Base-by-base conservation (phyloP, 2,113 vertebrate genomes). In the Phaethornis superciliosus region DNA sequence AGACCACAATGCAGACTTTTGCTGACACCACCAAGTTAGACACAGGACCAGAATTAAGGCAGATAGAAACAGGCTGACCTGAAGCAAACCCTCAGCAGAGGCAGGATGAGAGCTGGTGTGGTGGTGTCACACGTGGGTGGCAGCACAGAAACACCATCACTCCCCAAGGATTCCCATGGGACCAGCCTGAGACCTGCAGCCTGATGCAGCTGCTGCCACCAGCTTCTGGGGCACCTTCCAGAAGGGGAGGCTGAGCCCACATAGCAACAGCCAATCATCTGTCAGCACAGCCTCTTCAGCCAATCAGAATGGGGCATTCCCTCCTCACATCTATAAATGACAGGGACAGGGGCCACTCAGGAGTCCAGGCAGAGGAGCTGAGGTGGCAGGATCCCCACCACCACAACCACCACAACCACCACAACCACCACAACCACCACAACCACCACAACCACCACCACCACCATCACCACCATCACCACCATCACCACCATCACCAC, bases 41-140 rank as follows among this genome's bases (percentile, higher is more conserved):
- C 21, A 8, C 22, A 12, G 8, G 15, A 30, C 32, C 27, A n/a
- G 24, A 54, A 54, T 22, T 32, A 14, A 19, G 13, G 37, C 19
- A 64, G 30, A 64, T 7, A 7, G n/a, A 44, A 26, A 37, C n/a
- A 3, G 24, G 17, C 28, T 6, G 5, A 60, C 26, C 37, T 27
- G 46, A 60, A 54, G 27, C 17, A 33, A 81, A 51, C 28, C 10
- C 52, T 15, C 8, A 42, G 5, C 27, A 56, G 33, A 13, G 42
- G 15, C 1, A 0, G 21, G 9, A 37, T 3, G 10, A 49, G 23
- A 28, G 8, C 24, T 2, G 2, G 7, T 4, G 16, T 23, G 14
- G 12, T 1, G 0, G 6, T 15, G 20, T 26, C 47, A 26, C 26
- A 2, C 1, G 4, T 16, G 9, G 4, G 56, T 26, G 30, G 10